A percentile compares a stretch with the other conserved stretches of the same genome.
These are phyloP conservation scores for Maniola jurtina DNA, from an alignment of 1,140 invertebrate species.

Conservation along the genomic window DNA sequence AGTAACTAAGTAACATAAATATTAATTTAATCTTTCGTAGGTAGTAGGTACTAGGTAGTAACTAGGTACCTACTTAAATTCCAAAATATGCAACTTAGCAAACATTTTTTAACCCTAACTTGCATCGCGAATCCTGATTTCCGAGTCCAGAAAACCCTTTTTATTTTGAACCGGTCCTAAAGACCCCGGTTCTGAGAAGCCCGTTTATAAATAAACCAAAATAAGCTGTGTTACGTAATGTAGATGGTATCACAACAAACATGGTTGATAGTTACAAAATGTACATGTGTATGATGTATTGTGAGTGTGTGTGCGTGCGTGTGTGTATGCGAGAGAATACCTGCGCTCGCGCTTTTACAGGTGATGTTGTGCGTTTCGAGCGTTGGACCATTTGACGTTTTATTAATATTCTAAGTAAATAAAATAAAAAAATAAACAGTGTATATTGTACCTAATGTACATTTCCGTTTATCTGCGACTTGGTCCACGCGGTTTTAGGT, in stretches of 20 bases:
- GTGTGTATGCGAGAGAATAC: constrained; percentile 37
- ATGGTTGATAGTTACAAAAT: constrained; percentile 37
- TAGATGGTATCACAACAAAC: constrained; percentile 39
- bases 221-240: constrained; percentile 31
- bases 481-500: no score
- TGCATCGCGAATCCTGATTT: not conserved
- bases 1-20: no score
- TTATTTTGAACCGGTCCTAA: constrained; percentile 8
- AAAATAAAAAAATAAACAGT: no score
- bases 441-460: no score
- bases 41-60: no score
- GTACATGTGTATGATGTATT: constrained; percentile 21
- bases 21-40: no score
- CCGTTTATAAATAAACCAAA: constrained; percentile 31
- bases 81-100: not conserved
- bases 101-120: constrained; percentile 8
- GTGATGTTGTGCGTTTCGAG: constrained; percentile 42
- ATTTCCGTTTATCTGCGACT: no score
- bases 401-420: not conserved
- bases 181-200: constrained; percentile 20
- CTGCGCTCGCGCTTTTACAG: constrained; percentile 51
- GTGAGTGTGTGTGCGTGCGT: constrained; percentile 18
- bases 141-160: constrained; percentile 6
- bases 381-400: constrained; percentile 7
- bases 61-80: no score